Conservation (phyloP, 2,113 vertebrate genomes). For the Herpailurus yagouaroundi region DNA sequence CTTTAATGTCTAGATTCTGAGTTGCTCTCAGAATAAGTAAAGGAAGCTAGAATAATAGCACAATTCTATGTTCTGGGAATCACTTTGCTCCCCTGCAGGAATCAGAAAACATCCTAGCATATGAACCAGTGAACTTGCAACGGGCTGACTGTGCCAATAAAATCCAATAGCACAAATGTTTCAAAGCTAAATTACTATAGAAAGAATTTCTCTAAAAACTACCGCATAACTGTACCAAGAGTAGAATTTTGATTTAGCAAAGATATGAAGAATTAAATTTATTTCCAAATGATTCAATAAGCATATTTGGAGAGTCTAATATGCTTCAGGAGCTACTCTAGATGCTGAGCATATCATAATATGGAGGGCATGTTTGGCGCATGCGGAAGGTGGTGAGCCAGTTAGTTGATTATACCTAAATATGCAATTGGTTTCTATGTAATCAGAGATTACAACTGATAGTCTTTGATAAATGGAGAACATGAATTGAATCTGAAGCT, state of each 20-base stretch:
- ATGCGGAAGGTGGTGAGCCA: neutral
- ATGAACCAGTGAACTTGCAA: neutral
- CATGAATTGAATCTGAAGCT: neutral
- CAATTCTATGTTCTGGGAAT: conserved; percentile 14
- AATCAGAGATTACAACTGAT: neutral
- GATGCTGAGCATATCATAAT: neutral
- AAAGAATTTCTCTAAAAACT: neutral
- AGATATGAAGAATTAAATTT: neutral
- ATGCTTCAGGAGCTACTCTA: neutral
- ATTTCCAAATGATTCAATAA: neutral
- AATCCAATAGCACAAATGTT: neutral
- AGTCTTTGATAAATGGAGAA: neutral
- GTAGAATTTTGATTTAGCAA: neutral
- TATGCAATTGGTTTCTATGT: neutral
- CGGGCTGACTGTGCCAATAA: neutral
- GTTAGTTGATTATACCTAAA: neutral
- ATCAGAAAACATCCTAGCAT: neutral
- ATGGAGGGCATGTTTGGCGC: accelerated
- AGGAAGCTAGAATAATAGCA: neutral
- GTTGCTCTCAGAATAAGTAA: conserved; percentile 45
- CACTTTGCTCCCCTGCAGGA: neutral
- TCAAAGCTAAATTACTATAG: neutral
- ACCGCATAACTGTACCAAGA: neutral
- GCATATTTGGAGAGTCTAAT: neutral
- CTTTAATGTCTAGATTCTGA: conserved; percentile 57